Percentiles rank a stretch among this genome's conserved stretches.
These are phyloP conservation scores for Ivindomyrus marchei DNA, from an alignment of 2,113 vertebrate species.

Conservation along the genomic window DNA sequence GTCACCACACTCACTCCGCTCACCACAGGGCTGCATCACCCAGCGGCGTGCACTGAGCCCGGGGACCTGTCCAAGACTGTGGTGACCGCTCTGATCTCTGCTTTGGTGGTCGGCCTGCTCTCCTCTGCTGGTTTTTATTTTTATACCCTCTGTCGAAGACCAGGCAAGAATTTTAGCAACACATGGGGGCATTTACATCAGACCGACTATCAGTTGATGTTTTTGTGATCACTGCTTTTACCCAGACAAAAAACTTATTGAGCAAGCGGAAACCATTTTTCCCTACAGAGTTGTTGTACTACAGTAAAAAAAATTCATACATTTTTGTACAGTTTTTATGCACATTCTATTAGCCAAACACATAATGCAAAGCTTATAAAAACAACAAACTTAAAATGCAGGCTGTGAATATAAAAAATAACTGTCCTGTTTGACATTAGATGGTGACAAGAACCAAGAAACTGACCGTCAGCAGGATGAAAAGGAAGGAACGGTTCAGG, in stretches of 20 bases:
- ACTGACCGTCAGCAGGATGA: background rate
- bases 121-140: background rate
- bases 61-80: background rate
- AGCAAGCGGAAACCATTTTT: background rate
- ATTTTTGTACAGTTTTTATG: background rate
- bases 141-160: background rate
- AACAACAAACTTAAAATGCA: background rate
- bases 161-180: background rate
- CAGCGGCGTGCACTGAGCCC: background rate
- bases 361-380: background rate
- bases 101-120: background rate
- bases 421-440: background rate
- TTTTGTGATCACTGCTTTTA: background rate
- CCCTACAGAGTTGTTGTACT: background rate
- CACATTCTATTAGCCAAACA: background rate
- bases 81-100: background rate
- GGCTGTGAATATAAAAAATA: background rate
- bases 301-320: background rate
- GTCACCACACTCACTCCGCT: background rate
- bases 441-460: background rate
- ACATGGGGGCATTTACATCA: background rate
- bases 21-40: background rate
- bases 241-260: background rate
- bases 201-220: background rate
- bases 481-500: background rate